phyloP scores from a whole-genome alignment of 2,888 invertebrate species.

The Diarsia mendica region DNA sequence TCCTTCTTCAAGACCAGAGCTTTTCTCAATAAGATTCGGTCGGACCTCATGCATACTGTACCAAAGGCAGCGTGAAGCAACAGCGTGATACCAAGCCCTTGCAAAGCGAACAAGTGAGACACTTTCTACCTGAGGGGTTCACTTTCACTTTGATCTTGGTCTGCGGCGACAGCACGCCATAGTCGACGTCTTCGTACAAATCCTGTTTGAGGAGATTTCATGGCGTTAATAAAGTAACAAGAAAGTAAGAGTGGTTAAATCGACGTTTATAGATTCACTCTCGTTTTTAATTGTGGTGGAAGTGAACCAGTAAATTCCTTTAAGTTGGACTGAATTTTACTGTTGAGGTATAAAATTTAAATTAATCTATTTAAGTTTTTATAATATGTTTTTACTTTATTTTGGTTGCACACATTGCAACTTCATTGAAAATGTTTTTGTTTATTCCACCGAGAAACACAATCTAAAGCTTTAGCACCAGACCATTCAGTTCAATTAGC shows the following conservation, averaged over 20 bases:
- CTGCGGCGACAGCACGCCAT: slow-evolving; percentile 95
- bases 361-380: neutral
- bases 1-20: neutral
- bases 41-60: slow-evolving; percentile 36
- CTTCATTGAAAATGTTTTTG: no score
- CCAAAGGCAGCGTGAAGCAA: slow-evolving; percentile 44
- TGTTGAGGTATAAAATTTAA: neutral
- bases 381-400: neutral
- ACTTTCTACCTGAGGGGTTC: slow-evolving; percentile 95
- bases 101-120: slow-evolving; percentile 71
- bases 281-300: slow-evolving; percentile 11
- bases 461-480: neutral
- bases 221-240: slow-evolving; percentile 37
- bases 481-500: no score
- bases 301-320: neutral
- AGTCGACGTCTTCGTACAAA: slow-evolving; percentile 96
- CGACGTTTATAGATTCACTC: slow-evolving; percentile 11
- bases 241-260: slow-evolving; percentile 30
- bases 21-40: slow-evolving; percentile 17
- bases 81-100: slow-evolving; percentile 57
- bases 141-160: slow-evolving; percentile 98
- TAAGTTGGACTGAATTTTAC: neutral
- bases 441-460: neutral
- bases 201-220: slow-evolving; percentile 89
- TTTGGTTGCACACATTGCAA: no score